phyloP scores from a whole-genome alignment of 1,140 invertebrate genomes.

The Coenobita brevimanus region DNA sequence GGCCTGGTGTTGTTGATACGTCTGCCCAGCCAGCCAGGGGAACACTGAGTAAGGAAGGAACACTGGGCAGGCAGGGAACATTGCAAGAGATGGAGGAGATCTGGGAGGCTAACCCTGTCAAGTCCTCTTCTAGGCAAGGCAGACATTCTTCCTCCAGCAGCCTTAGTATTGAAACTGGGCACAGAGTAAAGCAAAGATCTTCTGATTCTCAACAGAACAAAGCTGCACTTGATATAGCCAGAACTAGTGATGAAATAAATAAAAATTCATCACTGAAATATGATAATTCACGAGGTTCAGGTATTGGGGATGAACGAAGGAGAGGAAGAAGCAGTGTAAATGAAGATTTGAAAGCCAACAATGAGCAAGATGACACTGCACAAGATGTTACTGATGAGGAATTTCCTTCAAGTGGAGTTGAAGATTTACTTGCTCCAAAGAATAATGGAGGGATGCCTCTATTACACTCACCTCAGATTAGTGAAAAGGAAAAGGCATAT shows the following conservation, averaged over 20 bases:
- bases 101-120: slow-evolving; percentile 57
- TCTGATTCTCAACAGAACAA: not conserved
- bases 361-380: slow-evolving; percentile 17
- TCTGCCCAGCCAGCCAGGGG: not conserved
- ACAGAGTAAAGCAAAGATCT: not conserved
- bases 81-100: slow-evolving; percentile 55
- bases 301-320: not conserved
- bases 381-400: slow-evolving; percentile 40
- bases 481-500: not conserved
- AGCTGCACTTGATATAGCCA: not conserved
- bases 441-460: not conserved
- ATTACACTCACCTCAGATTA: too few relatives aligned
- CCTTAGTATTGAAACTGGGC: not conserved
- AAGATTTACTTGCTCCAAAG: not conserved
- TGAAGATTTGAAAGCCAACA: not conserved
- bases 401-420: slow-evolving; percentile 17
- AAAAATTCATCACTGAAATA: not conserved
- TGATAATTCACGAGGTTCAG: not conserved
- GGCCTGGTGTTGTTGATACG: not conserved
- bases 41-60: slow-evolving; percentile 20
- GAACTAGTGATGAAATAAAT: not conserved
- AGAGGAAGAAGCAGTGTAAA: not conserved
- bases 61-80: slow-evolving; percentile 46
- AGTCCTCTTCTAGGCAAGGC: not conserved
- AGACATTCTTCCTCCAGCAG: slow-evolving; percentile 9